Percentiles rank a stretch among this genome's conserved stretches.
phyloP scores from a whole-genome alignment of 2,797 vertebrate species.

The Scolopax bukidnonensis region DNA sequence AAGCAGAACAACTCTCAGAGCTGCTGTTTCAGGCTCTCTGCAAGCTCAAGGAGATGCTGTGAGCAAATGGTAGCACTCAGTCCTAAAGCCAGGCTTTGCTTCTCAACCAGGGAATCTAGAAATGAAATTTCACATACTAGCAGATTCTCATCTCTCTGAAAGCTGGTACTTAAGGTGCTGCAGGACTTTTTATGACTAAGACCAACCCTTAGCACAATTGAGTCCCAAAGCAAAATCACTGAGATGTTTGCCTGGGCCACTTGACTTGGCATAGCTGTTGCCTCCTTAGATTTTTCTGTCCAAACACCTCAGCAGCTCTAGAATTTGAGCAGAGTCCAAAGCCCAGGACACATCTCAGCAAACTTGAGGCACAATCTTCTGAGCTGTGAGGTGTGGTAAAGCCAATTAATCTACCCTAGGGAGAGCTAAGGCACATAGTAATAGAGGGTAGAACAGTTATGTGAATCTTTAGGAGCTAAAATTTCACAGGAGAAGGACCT shows the following conservation, averaged over 20 bases:
- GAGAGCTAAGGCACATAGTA: background rate
- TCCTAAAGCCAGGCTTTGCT: background rate
- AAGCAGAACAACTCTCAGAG: background rate
- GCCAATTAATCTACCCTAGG: background rate
- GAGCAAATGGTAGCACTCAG: background rate
- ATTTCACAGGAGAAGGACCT: background rate
- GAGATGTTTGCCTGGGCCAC: background rate
- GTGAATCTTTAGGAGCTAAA: background rate
- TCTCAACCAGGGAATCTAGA: background rate
- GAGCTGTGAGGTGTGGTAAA: background rate
- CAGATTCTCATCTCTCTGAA: background rate
- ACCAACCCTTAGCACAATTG: background rate
- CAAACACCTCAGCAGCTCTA: background rate
- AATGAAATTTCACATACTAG: background rate
- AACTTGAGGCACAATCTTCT: background rate
- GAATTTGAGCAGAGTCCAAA: background rate
- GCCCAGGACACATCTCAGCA: background rate
- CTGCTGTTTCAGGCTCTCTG: background rate
- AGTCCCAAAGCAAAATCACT: background rate
- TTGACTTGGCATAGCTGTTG: background rate
- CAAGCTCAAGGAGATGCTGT: background rate
- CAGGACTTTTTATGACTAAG: background rate
- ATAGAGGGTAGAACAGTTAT: background rate
- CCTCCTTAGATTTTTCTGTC: background rate
- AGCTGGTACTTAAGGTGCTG: background rate